Base-by-base conservation (phyloP, 1,140 invertebrate species). In the Chymomyza costata region DNA sequence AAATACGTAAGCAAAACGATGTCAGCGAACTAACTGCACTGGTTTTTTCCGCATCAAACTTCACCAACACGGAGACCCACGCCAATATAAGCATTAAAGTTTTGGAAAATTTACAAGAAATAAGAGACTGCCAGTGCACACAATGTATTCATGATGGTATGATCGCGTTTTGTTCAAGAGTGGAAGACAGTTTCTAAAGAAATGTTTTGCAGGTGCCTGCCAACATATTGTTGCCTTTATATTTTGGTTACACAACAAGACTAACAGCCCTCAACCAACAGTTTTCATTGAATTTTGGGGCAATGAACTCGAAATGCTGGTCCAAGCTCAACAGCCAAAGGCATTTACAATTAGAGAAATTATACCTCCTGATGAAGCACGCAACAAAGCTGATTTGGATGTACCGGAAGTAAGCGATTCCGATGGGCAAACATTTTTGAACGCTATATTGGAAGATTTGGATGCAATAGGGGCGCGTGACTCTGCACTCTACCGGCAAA, bases 191-290 rank as follows among this genome's bases (percentile, higher is more conserved):
- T 13, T 1, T 14, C 1, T 41, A 14, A 10, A 1, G 8, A n/a
- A 21, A 3, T 41, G 5, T 21, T 7, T 40, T 2, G 0, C n/a
- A 85, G 83, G 37, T 19, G 28, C 56, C 1, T 85, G 83, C 15
- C 32, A 38, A 10, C 83, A 85, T 21, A 49, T 83, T 1, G 52
- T 85, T 10, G 64, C 80, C 2, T 82, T 85, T 13, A 58, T 68
- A 0, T 82, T 85, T 19, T 85, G 83, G 83, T 28, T 85, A n/a
- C 66, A 85, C 10, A 49, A 56, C 8, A 82, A 80, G 16, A 82
- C 62, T 28, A 63, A 49, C 0, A 68, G 83, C 0, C 55, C 54
- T 11, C 58, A 39, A 16, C 64, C 74, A 3, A 44, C 51, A 1
- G 65, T 56, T 17, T 46, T 83, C 6, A 18, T 68, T 2, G 68